Percentiles rank a stretch among this genome's conserved stretches.
Conservation (phyloP, 1,140 invertebrate species). For the Notospermus geniculatus region DNA sequence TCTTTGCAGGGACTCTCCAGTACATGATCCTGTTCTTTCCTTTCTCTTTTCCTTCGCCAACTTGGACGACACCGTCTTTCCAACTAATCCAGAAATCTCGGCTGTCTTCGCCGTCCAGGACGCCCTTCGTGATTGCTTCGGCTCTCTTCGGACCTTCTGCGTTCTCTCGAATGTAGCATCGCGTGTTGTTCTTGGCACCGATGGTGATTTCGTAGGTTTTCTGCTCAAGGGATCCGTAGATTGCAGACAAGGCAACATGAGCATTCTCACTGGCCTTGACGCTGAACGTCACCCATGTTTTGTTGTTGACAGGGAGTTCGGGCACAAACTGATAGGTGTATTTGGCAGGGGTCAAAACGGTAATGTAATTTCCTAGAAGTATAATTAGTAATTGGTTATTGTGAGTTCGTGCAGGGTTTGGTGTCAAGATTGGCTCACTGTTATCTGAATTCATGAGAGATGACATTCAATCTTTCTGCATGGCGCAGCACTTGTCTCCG, state of each 20-base stretch:
- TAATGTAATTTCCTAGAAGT: constrained; percentile 47
- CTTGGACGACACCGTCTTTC: constrained; percentile 37
- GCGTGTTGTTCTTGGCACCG: constrained; percentile 40
- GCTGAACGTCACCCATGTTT: constrained; percentile 49
- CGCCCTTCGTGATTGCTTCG: constrained; percentile 40
- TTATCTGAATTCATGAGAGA: too few species aligned
- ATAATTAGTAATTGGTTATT: background rate
- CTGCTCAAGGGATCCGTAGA: constrained; percentile 47
- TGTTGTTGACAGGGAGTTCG: constrained; percentile 46
- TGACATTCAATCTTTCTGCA: too few species aligned
- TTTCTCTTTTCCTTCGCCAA: constrained; percentile 44
- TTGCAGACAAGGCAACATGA: constrained; percentile 43
- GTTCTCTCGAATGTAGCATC: constrained; percentile 42
- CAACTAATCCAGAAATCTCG: constrained; percentile 50
- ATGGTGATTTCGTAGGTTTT: constrained; percentile 48
- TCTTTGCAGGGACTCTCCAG: constrained; percentile 41
- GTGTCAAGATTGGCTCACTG: too few species aligned
- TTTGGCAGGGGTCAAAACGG: constrained; percentile 45
- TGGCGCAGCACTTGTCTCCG: too few species aligned
- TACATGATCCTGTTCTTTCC: constrained; percentile 40
- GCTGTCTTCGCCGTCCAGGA: constrained; percentile 38
- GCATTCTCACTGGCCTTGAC: constrained; percentile 46
- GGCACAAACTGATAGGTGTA: constrained; percentile 49
- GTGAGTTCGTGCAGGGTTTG: too few species aligned
- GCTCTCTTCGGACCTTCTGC: constrained; percentile 33